Evolutionary conservation across 2,113 vertebrate genomes (phyloP).

Genomic region (Erpornis zantholeuca): DNA sequence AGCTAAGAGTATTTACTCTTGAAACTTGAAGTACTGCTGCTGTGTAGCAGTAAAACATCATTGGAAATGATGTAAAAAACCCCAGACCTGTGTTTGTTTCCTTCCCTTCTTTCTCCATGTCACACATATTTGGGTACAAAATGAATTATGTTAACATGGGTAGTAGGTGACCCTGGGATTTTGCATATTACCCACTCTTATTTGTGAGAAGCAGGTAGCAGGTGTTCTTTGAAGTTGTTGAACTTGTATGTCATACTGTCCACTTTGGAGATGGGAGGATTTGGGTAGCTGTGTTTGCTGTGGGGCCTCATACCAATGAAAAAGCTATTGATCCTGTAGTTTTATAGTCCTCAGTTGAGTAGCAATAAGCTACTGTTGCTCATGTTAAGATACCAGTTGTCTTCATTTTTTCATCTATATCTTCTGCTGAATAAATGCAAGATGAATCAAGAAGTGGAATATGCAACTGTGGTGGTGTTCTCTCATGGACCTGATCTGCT

Average conservation of each 20-base stretch:
- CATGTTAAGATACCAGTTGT: neutral
- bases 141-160: neutral
- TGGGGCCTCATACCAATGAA: neutral
- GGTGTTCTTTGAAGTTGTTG: neutral
- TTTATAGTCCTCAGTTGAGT: neutral
- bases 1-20: neutral
- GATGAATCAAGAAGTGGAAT: neutral
- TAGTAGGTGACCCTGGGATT: neutral
- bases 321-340: neutral
- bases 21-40: neutral
- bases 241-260: rapidly evolving
- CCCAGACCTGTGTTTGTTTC: neutral
- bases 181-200: rapidly evolving
- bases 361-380: neutral
- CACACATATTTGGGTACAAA: neutral
- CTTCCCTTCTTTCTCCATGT: neutral
- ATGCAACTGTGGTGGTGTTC: neutral
- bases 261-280: neutral
- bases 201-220: neutral
- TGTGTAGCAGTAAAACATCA: neutral
- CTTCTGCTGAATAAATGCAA: neutral
- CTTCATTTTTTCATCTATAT: neutral
- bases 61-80: neutral
- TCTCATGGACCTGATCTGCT: neutral
- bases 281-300: neutral